Percentiles rank a stretch among this genome's conserved stretches.
Conservation (phyloP, 1,140 invertebrate genomes). For the Drosophila setifemur region DNA sequence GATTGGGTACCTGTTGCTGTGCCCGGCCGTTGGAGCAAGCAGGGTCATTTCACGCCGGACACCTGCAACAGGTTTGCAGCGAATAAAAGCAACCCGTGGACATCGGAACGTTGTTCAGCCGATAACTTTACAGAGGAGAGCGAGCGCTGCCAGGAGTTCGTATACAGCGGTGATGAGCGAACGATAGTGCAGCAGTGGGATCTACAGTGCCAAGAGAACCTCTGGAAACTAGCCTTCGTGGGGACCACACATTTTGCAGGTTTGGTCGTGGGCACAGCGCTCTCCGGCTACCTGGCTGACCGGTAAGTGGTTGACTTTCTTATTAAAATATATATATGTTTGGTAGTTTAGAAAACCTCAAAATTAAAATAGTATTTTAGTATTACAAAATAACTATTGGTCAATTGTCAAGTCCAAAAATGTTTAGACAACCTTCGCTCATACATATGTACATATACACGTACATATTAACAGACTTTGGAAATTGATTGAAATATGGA, state of each 20-base stretch:
- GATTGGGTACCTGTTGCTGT: conserved; percentile 83
- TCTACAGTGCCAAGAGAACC: conserved; percentile 85
- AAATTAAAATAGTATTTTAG: too few relatives aligned
- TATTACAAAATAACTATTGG: too few relatives aligned
- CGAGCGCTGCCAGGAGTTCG: conserved; percentile 83
- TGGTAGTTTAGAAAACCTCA: too few relatives aligned
- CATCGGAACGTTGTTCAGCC: conserved; percentile 53
- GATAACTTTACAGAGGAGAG: conserved; percentile 61
- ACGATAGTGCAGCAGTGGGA: conserved; percentile 86
- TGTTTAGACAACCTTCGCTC: too few relatives aligned
- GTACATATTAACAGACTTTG: too few relatives aligned
- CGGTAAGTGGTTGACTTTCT: conserved; percentile 84
- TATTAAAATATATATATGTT: too few relatives aligned
- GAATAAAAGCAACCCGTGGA: conserved; percentile 2
- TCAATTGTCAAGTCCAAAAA: too few relatives aligned
- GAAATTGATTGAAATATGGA: too few relatives aligned
- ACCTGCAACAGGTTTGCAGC: conserved; percentile 55
- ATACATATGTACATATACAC: too few relatives aligned
- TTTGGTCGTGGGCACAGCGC: conserved; percentile 84
- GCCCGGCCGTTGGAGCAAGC: conserved; percentile 70
- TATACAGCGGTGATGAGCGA: conserved; percentile 83
- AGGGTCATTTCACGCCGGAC: conserved; percentile 64
- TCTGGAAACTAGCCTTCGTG: conserved; percentile 86
- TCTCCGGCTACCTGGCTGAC: conserved; percentile 85
- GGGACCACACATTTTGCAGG: conserved; percentile 86